Evolutionary conservation across 2,888 invertebrate genomes (phyloP).

Genomic region (Polydrusus cervinus): DNA sequence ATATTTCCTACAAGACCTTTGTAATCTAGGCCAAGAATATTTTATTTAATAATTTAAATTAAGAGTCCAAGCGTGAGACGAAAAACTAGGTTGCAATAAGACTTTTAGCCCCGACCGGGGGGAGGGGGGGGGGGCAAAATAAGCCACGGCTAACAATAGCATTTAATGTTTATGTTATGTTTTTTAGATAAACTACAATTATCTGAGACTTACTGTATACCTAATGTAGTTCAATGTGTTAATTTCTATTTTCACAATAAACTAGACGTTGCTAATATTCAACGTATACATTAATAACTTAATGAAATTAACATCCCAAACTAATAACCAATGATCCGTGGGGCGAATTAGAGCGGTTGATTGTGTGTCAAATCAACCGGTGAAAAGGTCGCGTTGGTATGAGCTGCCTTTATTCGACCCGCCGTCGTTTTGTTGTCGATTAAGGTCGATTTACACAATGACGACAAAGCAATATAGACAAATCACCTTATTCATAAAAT

Average conservation of each 20-base stretch:
- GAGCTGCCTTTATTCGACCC: background rate
- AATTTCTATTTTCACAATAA: background rate
- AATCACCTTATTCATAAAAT: too few relatives aligned
- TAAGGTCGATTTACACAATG: background rate
- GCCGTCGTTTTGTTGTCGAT: background rate
- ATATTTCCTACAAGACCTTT: too few relatives aligned
- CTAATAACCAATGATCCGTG: constrained; percentile 5
- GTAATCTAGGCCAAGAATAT: too few relatives aligned
- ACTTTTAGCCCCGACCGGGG: too few relatives aligned
- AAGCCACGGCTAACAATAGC: too few relatives aligned
- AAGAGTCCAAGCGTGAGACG: too few relatives aligned
- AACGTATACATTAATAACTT: constrained; percentile 2
- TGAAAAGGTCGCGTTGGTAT: constrained; percentile 18
- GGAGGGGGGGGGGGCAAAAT: too few relatives aligned
- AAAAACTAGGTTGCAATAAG: too few relatives aligned
- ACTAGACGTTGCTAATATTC: background rate
- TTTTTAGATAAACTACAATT: too few relatives aligned
- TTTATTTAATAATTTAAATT: too few relatives aligned
- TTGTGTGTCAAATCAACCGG: constrained; percentile 19
- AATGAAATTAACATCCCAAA: constrained; percentile 8
- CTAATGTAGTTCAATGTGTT: background rate
- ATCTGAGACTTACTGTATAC: background rate
- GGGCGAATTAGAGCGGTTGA: constrained; percentile 5
- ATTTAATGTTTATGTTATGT: too few relatives aligned
- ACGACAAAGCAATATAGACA: too few relatives aligned